phyloP scores from a whole-genome alignment of 2,797 vertebrate genomes.

The Sternotherus odoratus region DNA sequence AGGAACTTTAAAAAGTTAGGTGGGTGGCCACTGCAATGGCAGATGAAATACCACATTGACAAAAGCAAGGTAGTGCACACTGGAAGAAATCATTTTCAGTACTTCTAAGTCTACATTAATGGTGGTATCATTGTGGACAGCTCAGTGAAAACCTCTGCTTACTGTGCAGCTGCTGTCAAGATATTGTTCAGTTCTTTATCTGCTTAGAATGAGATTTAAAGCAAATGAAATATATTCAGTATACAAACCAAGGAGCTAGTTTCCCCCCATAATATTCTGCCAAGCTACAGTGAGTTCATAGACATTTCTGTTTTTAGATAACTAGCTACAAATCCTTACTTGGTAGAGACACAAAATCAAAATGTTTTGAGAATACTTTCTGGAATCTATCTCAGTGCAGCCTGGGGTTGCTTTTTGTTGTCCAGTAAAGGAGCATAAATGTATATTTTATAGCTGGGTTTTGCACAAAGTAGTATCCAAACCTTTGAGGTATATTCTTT shows the following conservation, averaged over 20 bases:
- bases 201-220: neutral
- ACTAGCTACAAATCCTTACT: slow-evolving; percentile 9
- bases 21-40: neutral
- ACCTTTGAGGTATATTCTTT: slow-evolving; percentile 64
- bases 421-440: slow-evolving; percentile 41
- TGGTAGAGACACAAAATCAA: neutral
- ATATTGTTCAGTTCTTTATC: neutral
- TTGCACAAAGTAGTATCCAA: slow-evolving; percentile 61
- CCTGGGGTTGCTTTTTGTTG: slow-evolving; percentile 17
- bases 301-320: neutral
- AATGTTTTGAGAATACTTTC: slow-evolving; percentile 30
- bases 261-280: neutral
- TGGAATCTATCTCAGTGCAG: neutral
- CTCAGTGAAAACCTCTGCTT: neutral
- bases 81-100: neutral
- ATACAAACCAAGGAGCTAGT: neutral
- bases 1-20: neutral
- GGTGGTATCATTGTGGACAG: neutral
- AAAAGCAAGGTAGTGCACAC: neutral
- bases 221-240: neutral
- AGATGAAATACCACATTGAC: neutral
- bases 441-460: slow-evolving; percentile 53
- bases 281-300: neutral
- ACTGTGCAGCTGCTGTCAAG: neutral
- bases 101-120: neutral